These are phyloP conservation scores for Nerophis lumbriciformis DNA, from an alignment of 2,113 vertebrate genomes.

Conservation along the genomic window DNA sequence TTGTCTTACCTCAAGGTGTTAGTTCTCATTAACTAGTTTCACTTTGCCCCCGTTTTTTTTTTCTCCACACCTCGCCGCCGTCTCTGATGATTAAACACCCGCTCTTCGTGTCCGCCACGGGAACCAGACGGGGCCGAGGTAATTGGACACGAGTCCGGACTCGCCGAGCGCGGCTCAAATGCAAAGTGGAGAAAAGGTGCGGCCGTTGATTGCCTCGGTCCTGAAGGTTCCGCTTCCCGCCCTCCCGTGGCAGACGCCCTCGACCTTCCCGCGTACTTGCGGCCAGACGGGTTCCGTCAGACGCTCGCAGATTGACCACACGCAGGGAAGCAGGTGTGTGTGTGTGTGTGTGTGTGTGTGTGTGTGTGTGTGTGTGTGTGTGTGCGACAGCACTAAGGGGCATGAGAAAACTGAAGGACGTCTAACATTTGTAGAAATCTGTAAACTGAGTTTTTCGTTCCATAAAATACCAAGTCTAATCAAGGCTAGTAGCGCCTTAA, in stretches of 20 bases:
- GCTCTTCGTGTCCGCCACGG: conserved; percentile 32
- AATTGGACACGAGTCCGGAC: conserved; percentile 44
- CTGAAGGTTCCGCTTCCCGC: not conserved
- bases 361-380: conserved; percentile 5
- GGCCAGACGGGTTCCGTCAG: conserved; percentile 57
- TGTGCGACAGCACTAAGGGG: not conserved
- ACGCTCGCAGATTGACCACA: conserved; percentile 59
- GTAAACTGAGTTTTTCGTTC: not conserved
- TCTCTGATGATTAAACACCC: conserved; percentile 48
- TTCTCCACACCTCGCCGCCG: conserved; percentile 29
- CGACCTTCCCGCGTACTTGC: conserved; percentile 45
- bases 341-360: conserved; percentile 1
- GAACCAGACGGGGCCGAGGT: conserved; percentile 33
- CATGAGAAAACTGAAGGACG: conserved; percentile 10
- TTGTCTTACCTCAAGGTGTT: conserved; percentile 23
- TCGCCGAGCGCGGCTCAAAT: conserved; percentile 23
- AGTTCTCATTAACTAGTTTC: conserved; percentile 37
- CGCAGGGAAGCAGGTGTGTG: conserved; percentile 31
- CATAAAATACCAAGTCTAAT: too few relatives aligned
- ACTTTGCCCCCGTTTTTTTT: conserved; percentile 23
- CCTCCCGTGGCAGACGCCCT: conserved; percentile 23
- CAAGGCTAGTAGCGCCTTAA: too few relatives aligned
- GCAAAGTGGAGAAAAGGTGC: conserved; percentile 6
- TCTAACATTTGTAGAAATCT: conserved; percentile 34
- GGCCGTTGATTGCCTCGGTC: conserved; percentile 6